Percentiles rank a stretch among this genome's conserved stretches.
Conservation (phyloP, 2,888 invertebrate genomes). For the Ephialtes manifestator region DNA sequence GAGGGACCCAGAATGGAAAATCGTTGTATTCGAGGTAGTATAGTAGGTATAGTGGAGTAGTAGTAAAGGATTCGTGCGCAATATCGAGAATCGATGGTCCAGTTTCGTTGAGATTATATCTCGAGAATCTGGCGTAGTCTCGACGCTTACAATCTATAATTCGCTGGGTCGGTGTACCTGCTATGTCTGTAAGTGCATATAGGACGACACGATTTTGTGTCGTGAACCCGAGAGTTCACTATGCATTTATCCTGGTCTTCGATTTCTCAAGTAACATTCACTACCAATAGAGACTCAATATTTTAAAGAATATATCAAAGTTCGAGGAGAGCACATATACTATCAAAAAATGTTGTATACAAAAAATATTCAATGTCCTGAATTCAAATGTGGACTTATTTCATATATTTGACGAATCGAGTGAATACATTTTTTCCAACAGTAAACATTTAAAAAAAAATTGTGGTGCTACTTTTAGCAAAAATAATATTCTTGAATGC, state of each 20-base stretch:
- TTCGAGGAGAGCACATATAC: neutral
- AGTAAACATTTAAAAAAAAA: too few relatives aligned
- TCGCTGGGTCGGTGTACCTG: conserved; percentile 43
- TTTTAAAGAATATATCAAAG: neutral
- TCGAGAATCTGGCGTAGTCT: conserved; percentile 40
- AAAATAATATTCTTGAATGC: too few relatives aligned
- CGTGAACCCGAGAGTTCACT: conserved; percentile 18
- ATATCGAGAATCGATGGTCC: conserved; percentile 67
- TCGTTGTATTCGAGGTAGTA: conserved; percentile 43
- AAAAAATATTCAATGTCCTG: too few relatives aligned
- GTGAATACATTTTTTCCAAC: too few relatives aligned
- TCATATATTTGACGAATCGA: too few relatives aligned
- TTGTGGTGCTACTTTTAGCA: too few relatives aligned
- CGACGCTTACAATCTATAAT: conserved; percentile 59
- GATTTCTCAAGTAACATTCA: neutral
- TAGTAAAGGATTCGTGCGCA: conserved; percentile 39
- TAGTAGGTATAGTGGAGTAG: conserved; percentile 35
- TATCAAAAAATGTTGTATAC: neutral
- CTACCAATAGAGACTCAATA: neutral
- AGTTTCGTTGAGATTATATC: conserved; percentile 65
- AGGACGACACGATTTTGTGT: conserved; percentile 39
- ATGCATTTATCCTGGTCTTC: neutral
- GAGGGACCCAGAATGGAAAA: conserved; percentile 48
- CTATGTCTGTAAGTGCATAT: conserved; percentile 12
- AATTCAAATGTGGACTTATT: too few relatives aligned